phyloP scores from a whole-genome alignment of 1,140 invertebrate species.

The Drosophila tristis region DNA sequence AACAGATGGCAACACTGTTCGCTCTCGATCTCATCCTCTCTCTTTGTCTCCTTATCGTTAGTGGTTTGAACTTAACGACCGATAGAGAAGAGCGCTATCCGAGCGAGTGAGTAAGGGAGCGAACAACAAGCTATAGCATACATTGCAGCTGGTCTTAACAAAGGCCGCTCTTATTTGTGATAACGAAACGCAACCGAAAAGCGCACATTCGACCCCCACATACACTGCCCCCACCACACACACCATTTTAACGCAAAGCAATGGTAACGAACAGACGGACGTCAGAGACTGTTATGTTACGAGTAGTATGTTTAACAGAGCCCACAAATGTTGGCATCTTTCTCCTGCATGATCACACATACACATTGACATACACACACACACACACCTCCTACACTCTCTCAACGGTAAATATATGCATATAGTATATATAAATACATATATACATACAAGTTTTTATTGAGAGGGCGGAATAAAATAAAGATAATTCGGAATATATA shows the following conservation, averaged over 20 bases:
- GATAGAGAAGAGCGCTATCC: conserved; percentile 1
- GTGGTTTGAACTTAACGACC: conserved; percentile 7
- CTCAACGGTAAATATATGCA: conserved; percentile 22
- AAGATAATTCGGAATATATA: too few relatives aligned
- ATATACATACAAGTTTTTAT: conserved; percentile 47
- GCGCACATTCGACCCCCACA: conserved; percentile 13
- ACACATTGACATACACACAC: conserved; percentile 2
- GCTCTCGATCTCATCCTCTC: conserved; percentile 4
- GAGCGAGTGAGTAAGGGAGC: conserved; percentile 3
- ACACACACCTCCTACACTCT: conserved; percentile 3
- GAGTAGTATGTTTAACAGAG: too few relatives aligned
- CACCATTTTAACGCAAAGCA: too few relatives aligned
- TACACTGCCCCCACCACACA: too few relatives aligned
- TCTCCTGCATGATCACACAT: conserved; percentile 1
- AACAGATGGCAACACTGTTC: too few relatives aligned
- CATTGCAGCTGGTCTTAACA: too few relatives aligned
- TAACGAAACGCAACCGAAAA: conserved; percentile 20
- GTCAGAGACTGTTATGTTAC: too few relatives aligned
- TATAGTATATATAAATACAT: conserved; percentile 3
- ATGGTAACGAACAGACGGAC: too few relatives aligned
- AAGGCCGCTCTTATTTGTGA: conserved; percentile 43
- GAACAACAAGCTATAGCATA: conserved; percentile 26
- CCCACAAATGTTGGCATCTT: not conserved
- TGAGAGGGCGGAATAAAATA: not conserved
- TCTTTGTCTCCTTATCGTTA: conserved; percentile 1